Evolutionary conservation across 2,113 vertebrate genomes (phyloP).

Genomic region (Conger conger): DNA sequence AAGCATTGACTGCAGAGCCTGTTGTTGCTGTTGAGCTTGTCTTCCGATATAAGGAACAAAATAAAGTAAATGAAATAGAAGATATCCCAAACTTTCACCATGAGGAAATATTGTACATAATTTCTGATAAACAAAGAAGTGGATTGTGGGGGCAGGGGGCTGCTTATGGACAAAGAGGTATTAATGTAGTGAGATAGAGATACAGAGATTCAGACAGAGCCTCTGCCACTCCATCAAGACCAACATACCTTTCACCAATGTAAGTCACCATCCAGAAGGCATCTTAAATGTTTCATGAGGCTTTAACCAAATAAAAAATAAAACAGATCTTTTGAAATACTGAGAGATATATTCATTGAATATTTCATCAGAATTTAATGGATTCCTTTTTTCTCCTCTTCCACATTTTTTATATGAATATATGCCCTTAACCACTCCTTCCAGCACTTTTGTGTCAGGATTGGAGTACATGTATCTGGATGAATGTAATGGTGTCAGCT

Average conservation of each 20-base stretch:
- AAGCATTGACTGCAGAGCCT: background rate
- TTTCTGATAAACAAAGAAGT: background rate
- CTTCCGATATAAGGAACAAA: background rate
- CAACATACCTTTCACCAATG: conserved; percentile 34
- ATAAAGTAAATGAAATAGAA: background rate
- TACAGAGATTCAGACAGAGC: background rate
- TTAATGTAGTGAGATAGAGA: background rate
- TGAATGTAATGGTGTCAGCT: background rate
- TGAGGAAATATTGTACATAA: background rate
- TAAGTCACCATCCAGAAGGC: conserved; percentile 37
- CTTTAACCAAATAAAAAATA: conserved; percentile 37
- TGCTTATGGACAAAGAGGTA: background rate
- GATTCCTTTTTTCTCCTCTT: conserved; percentile 42
- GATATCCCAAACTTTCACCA: background rate
- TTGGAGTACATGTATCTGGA: background rate
- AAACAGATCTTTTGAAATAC: conserved; percentile 40
- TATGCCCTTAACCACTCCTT: background rate
- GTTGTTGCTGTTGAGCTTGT: background rate
- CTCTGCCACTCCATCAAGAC: conserved; percentile 32
- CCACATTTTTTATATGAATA: background rate
- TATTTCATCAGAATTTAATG: conserved; percentile 69
- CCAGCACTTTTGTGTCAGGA: background rate
- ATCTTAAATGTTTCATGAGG: conserved; percentile 55
- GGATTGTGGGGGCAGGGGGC: conserved; percentile 1
- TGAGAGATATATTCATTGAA: conserved; percentile 57